Evolutionary conservation across 1,140 invertebrate species (phyloP).

Genomic region (Pygmarrhopalites habei): DNA sequence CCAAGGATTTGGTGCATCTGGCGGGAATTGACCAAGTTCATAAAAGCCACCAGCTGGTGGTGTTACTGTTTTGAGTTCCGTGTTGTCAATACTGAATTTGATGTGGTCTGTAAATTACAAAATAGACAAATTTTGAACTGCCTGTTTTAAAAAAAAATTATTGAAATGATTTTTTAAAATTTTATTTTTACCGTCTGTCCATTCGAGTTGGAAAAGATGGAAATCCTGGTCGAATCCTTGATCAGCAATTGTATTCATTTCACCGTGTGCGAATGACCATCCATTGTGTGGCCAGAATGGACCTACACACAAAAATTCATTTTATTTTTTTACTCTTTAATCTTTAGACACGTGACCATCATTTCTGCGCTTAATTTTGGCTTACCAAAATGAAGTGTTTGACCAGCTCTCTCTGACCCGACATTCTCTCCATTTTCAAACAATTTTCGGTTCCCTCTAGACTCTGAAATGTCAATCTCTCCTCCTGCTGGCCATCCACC

Average conservation of each 20-base stretch:
- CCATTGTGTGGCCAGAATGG: conserved; percentile 50
- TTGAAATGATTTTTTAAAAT: too few relatives aligned
- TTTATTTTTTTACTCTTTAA: too few relatives aligned
- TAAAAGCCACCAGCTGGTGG: conserved; percentile 14
- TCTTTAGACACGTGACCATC: neutral
- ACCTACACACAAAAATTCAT: conserved; percentile 51
- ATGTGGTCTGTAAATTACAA: conserved; percentile 34
- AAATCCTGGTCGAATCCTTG: conserved; percentile 47
- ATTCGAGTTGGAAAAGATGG: conserved; percentile 43
- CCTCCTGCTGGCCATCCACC: conserved; percentile 51
- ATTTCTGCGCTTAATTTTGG: neutral
- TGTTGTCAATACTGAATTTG: conserved; percentile 24
- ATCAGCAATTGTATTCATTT: conserved; percentile 43
- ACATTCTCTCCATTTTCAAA: conserved; percentile 48
- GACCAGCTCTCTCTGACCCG: conserved; percentile 51
- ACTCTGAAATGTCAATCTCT: conserved; percentile 53
- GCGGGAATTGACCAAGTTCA: conserved; percentile 31
- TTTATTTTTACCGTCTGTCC: conserved; percentile 40
- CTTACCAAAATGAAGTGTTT: conserved; percentile 53
- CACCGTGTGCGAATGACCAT: conserved; percentile 49
- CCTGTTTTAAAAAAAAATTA: too few relatives aligned
- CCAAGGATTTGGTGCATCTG: conserved; percentile 44
- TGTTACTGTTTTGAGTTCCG: conserved; percentile 22
- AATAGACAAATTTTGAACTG: neutral
- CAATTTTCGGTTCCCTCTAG: conserved; percentile 50